Conservation (phyloP, 1,140 invertebrate species). For the Halyomorpha halys region DNA sequence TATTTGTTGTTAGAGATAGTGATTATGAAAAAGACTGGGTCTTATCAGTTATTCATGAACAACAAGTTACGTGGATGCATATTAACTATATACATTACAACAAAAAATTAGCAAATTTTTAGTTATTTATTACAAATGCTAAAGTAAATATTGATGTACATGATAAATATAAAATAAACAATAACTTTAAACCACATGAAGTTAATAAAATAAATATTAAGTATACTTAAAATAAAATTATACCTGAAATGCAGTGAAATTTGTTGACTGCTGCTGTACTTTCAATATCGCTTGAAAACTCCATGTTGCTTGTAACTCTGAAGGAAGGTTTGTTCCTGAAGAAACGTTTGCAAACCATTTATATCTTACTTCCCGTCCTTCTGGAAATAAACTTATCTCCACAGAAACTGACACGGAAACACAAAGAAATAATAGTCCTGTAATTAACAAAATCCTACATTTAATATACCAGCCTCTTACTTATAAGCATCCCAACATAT, state of each 20-base stretch:
- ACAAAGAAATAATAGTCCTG: neutral
- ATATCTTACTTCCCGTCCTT: neutral
- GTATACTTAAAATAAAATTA: neutral
- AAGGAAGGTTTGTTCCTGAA: neutral
- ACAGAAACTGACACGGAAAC: neutral
- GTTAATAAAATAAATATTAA: neutral
- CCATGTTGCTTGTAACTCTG: neutral
- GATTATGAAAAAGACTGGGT: no score
- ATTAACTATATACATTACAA: no score
- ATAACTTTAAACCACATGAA: neutral
- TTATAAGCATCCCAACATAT: no score
- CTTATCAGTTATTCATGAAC: no score
- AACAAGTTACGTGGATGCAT: no score
- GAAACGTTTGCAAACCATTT: neutral
- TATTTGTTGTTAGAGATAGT: no score
- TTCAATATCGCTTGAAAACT: neutral
- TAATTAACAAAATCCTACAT: neutral
- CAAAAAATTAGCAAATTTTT: no score
- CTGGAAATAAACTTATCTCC: constrained; percentile 2
- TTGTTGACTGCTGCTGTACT: neutral
- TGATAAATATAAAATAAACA: neutral
- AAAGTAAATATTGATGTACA: no score
- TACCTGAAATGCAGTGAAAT: constrained; percentile 1
- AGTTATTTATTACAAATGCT: no score
- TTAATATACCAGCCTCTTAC: neutral